A percentile compares a stretch with the other conserved stretches of the same genome.
Conservation (phyloP, 1,140 invertebrate species). For the Drosophila tropicalis region DNA sequence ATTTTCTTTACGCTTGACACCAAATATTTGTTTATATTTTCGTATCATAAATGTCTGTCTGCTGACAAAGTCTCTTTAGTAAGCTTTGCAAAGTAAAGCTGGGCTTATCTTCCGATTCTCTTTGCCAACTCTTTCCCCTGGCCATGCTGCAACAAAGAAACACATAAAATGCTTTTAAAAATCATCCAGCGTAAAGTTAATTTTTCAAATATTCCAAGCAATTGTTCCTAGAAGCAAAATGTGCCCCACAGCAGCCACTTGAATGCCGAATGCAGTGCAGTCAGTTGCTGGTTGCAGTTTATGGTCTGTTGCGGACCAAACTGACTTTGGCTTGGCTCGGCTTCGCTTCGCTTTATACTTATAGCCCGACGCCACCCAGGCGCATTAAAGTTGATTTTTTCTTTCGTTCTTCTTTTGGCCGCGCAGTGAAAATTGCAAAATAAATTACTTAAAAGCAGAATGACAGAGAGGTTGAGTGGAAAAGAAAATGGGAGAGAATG, state of each 20-base stretch:
- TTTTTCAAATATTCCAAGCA: slow-evolving; percentile 68
- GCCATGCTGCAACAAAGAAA: slow-evolving; percentile 27
- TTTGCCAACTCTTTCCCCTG: background rate
- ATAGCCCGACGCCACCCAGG: slow-evolving; percentile 33
- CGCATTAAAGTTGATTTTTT: slow-evolving; percentile 49
- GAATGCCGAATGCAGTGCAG: slow-evolving; percentile 52
- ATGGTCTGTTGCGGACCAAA: slow-evolving; percentile 61
- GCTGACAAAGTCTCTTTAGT: slow-evolving; percentile 39
- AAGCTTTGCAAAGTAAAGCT: slow-evolving; percentile 33
- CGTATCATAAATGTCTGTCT: slow-evolving; percentile 7
- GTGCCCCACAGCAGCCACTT: slow-evolving; percentile 42
- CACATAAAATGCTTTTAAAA: slow-evolving; percentile 64
- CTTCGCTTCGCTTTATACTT: slow-evolving; percentile 21
- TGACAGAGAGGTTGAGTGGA: background rate
- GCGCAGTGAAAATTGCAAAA: slow-evolving; percentile 57
- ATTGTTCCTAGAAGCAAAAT: slow-evolving; percentile 62
- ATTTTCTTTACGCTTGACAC: slow-evolving; percentile 43
- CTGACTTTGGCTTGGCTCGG: slow-evolving; percentile 7
- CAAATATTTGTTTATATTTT: slow-evolving; percentile 53
- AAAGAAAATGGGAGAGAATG: background rate
- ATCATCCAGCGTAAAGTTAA: slow-evolving; percentile 74
- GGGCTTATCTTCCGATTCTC: slow-evolving; percentile 25
- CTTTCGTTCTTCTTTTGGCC: slow-evolving; percentile 37
- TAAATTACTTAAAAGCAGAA: slow-evolving; percentile 35
- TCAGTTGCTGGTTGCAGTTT: slow-evolving; percentile 69